Base-by-base conservation (phyloP, 1,140 invertebrate species). In the Ceratina australensis region DNA sequence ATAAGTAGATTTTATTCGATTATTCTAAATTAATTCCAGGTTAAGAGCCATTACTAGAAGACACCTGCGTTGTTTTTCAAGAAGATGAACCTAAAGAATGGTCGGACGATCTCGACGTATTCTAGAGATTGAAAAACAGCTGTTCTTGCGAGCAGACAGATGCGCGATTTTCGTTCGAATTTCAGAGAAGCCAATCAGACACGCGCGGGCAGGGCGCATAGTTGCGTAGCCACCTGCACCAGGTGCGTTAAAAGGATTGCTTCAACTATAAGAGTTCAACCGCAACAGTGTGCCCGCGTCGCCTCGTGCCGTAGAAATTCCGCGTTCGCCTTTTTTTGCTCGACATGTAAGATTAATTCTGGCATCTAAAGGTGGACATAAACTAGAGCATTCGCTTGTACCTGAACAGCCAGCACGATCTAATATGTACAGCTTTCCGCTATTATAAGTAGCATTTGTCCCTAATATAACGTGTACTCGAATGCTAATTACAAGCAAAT, bases 121-220 rank as follows among this genome's bases (percentile, higher is more conserved):
- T 57, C 56, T 15, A 22, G 13, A n/a, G 20, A 50, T 33, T 56
- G 8, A 20, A 68, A 50, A 2, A 10, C 42, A 50, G 42, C 54
- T 50, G 64, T 18, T n/a, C 56, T 26, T 0, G 24, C 13, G 24
- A 3, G 22, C 2, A 28, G 56, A 49, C 73, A 76, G 73, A 76
- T 76, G 65, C 65, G 28, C 73, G 64, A 68, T 68, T 63, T 77
- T 77, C 67, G 74, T 77, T 77, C 67, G 74, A 63, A 71, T 77
- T 77, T 77, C 67, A 72, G 28, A 18, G 74, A 77, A 77, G 67
- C 74, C 74, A 72, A 63, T 47, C 42, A 77, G 66, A 49, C 26
- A 47, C 57, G 2, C 49, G 22, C 33, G 33, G 33, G 33, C 33
- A 42, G 33, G 66, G 20, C 16, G 56, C 67, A 77, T 54, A 63